A percentile compares a stretch with the other conserved stretches of the same genome.
Conservation (phyloP, 2,888 invertebrate genomes). For the Scaptomyza caliginosa region DNA sequence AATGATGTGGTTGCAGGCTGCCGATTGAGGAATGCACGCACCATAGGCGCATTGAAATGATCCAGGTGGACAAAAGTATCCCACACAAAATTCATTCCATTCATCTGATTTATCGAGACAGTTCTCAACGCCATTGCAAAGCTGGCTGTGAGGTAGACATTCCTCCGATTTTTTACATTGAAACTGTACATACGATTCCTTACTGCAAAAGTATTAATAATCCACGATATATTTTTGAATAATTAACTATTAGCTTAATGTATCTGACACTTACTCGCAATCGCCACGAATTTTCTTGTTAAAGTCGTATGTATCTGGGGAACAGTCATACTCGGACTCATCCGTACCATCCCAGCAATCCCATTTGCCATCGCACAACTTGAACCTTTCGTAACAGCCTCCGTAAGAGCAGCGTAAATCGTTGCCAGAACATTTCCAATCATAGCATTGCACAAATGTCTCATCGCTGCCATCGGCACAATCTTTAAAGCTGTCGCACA, state of each 20-base stretch:
- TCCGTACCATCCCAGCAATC: constrained; percentile 44
- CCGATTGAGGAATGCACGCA: constrained; percentile 41
- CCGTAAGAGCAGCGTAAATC: constrained; percentile 33
- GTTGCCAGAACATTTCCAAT: not conserved
- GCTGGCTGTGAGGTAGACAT: not conserved
- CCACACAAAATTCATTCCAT: constrained; percentile 59
- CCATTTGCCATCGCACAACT: constrained; percentile 4
- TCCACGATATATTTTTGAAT: too few relatives aligned
- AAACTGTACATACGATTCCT: not conserved
- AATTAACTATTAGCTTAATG: not conserved
- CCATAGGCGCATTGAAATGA: constrained; percentile 71
- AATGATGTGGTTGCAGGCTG: constrained; percentile 19
- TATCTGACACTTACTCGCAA: not conserved
- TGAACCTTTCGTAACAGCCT: not conserved
- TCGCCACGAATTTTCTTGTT: not conserved
- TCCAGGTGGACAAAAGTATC: constrained; percentile 62
- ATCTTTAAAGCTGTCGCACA: constrained; percentile 22
- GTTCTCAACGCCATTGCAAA: constrained; percentile 40
- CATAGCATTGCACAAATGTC: constrained; percentile 17
- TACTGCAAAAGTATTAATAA: not conserved
- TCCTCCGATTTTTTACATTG: constrained; percentile 13
- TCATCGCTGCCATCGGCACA: constrained; percentile 44
- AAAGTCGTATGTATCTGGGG: accelerated
- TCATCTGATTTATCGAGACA: constrained; percentile 76
- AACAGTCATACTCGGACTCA: constrained; percentile 12